Percentiles rank a stretch among this genome's conserved stretches.
phyloP scores from a whole-genome alignment of 1,140 invertebrate genomes.

The Ips typographus region DNA sequence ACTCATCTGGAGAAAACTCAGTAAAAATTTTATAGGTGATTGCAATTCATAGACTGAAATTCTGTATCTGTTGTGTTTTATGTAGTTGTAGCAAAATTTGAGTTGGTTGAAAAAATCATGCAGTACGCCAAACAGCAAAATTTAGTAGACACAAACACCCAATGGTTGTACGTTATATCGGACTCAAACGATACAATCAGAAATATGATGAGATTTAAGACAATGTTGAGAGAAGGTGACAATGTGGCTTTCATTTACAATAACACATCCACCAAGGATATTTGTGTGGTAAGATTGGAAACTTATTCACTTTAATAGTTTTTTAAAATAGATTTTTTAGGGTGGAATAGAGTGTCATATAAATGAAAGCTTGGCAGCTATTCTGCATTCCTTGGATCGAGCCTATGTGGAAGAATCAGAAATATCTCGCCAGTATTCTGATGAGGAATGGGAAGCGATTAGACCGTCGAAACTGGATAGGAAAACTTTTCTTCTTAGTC shows the following conservation, averaged over 20 bases:
- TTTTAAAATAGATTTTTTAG: slow-evolving; percentile 47
- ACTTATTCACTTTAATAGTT: not conserved
- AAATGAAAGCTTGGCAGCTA: slow-evolving; percentile 63
- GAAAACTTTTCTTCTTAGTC: slow-evolving; percentile 60
- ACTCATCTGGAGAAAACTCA: slow-evolving; percentile 45
- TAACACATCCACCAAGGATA: slow-evolving; percentile 55
- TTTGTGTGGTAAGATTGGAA: slow-evolving; percentile 57
- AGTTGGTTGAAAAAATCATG: slow-evolving; percentile 60
- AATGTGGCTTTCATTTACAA: slow-evolving; percentile 83
- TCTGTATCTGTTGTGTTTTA: not conserved
- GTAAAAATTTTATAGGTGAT: slow-evolving; percentile 38
- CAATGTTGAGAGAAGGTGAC: slow-evolving; percentile 71
- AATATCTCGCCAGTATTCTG: slow-evolving; percentile 69
- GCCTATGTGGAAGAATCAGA: slow-evolving; percentile 67
- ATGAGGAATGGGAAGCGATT: slow-evolving; percentile 80
- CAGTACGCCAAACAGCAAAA: slow-evolving; percentile 64
- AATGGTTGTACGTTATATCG: slow-evolving; percentile 78
- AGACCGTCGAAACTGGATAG: slow-evolving; percentile 67
- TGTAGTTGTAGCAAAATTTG: slow-evolving; percentile 49
- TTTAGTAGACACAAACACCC: slow-evolving; percentile 68
- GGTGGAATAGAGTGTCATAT: slow-evolving; percentile 62
- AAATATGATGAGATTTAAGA: slow-evolving; percentile 57
- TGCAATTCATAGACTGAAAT: too few relatives aligned
- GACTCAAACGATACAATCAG: slow-evolving; percentile 56
- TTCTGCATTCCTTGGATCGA: slow-evolving; percentile 64